Evolutionary conservation across 2,113 vertebrate genomes (phyloP), one percentile per base, ranked within the genome.

Genomic region (Anser cygnoides): DNA sequence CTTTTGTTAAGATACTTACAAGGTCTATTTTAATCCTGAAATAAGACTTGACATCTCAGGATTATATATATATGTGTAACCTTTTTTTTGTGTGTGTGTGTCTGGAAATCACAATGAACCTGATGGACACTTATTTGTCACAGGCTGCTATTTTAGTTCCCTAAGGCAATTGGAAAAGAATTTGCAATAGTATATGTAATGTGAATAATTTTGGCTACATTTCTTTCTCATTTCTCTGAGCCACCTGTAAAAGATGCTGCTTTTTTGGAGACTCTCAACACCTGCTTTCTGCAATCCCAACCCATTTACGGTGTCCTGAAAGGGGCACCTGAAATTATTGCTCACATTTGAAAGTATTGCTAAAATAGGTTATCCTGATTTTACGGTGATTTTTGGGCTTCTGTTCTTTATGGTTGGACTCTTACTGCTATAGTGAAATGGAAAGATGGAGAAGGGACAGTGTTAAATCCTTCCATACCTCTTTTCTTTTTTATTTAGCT

Each of bases 191-290:
- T 52, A 8, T 73, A 10, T 75, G 37, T 94, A 94, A 93, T 81
- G 86, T 76, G 93, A 95, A 87, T 95, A 90, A 93, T 97, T 96
- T 84, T 84, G 95, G 90, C 13, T 97, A 57, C 29, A 20, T 96
- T 96, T 86, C 83, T 90, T 83, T 84, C 63, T 93, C 68, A n/a
- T 92, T 95, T 81, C 73, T 92, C 43, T 25, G 17, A 90, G 90
- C 59, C 50, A 76, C 57, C 76, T 81, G 46, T 52, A 20, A 49
- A 57, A 77, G 63, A 77, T 43, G 29, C 87, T 81, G 92, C 63
- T 81, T 44, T 90, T 87, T 71, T 81, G 58, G 83, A 84, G 62
- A 31, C 37, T 37, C 70, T 93, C 80, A 84, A 90, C 82, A 77
- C 67, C 52, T 43, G 79, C 83, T 79, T 81, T 75, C 80, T 93